phyloP scores from a whole-genome alignment of 2,797 vertebrate species.

The Avahi laniger region DNA sequence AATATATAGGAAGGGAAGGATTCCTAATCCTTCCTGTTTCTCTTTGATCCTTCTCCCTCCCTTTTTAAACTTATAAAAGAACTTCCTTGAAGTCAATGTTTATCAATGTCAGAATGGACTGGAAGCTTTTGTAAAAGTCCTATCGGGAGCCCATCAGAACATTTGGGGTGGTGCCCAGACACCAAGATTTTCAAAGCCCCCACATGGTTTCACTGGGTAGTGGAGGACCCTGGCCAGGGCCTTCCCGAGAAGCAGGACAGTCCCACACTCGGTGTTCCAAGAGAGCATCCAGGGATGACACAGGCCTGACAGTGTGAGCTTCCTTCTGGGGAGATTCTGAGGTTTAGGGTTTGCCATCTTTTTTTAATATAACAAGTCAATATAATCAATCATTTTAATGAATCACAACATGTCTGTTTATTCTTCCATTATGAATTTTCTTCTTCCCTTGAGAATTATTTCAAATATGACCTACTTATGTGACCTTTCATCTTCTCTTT shows the following conservation, averaged over 20 bases:
- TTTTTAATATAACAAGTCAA: neutral
- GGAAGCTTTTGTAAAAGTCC: neutral
- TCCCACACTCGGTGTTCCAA: neutral
- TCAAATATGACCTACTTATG: neutral
- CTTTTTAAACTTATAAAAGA: neutral
- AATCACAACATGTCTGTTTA: neutral
- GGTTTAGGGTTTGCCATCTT: neutral
- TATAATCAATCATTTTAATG: neutral
- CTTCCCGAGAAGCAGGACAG: neutral
- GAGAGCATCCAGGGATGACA: neutral
- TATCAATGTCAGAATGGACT: neutral
- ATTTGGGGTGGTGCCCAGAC: too few relatives aligned
- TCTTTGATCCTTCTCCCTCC: neutral
- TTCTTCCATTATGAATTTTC: neutral
- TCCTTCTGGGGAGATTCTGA: neutral
- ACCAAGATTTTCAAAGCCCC: neutral
- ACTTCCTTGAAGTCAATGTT: neutral
- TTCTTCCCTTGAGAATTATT: neutral
- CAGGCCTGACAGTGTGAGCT: too few relatives aligned
- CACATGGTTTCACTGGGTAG: neutral
- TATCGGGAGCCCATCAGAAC: neutral
- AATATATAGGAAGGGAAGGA: neutral
- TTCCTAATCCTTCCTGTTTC: neutral
- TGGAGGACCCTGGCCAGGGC: neutral
- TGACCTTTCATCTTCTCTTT: neutral